Base-by-base conservation (phyloP, 2,113 vertebrate genomes). In the Fukomys damarensis region DNA sequence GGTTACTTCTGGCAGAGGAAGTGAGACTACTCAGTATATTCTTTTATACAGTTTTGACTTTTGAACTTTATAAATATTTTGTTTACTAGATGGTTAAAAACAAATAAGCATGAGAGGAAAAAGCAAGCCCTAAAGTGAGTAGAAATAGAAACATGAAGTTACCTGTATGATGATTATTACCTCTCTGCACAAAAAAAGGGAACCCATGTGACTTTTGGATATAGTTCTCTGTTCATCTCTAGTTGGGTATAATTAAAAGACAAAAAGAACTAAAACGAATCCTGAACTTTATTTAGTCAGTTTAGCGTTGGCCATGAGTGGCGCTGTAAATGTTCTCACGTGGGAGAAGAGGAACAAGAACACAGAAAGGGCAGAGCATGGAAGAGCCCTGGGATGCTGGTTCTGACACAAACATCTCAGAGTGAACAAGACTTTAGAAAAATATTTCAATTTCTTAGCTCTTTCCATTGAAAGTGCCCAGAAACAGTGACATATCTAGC, bases 1-100 rank as follows among this genome's bases (percentile, higher is more conserved):
- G 41, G 63, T 82, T 41, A 32, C 59, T 52, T 92, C 46, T 19
- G 2, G 35, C 2, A 49, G 16, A 2, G 59, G 49, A 95, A 92
- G 35, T 52, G 12, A 87, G 43, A 65, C 22, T 89, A 91, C 83
- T 93, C 82, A 66, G 66, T 70, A 56, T n/a, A 46, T 38, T 70
- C 32, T 61, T 81, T 79, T 30, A 80, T 32, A 54, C 0, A 65
- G 24, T 80, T 94, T 87, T 92, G 35, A 89, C 38, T 59, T 92
- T 80, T 54, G 61, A 65, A 89, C 17, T 32, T 59, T 1, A 13
- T 91, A 96, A 74, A 68, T 87, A 84, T 68, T 93, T 66, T 92
- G 65, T 32, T 4, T 49, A n/a, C 74, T 80, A 63, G 52, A 72
- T 86, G n/a, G 63, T 86, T 85, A 93, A 66, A 89, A 61, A 35